Evolutionary conservation across 2,888 invertebrate genomes (phyloP).

Genomic region (Chymomyza caudatula): DNA sequence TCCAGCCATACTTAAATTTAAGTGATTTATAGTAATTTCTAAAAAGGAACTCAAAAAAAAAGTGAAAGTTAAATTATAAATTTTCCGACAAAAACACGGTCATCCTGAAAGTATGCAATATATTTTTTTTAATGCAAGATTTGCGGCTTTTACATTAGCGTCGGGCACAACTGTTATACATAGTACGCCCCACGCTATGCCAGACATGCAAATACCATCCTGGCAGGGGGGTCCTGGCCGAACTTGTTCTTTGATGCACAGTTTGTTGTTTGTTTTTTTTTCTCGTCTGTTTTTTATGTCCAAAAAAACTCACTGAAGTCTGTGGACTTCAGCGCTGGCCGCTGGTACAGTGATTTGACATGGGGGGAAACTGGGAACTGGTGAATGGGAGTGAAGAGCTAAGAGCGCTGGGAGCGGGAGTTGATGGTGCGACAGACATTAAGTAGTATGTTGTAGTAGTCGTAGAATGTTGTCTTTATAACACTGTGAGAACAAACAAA

Average conservation of each 20-base stretch:
- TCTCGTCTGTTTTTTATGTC: conserved; percentile 10
- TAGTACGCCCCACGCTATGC: not conserved
- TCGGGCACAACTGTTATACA: conserved; percentile 3
- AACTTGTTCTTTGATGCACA: conserved; percentile 63
- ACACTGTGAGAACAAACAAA: conserved; percentile 65
- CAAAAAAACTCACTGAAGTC: conserved; percentile 14
- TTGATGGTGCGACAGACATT: conserved; percentile 47
- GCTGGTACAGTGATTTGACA: not conserved
- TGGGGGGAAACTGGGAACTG: not conserved
- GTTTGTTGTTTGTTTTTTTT: conserved; percentile 5
- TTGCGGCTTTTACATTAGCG: conserved; percentile 46
- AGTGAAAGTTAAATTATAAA: conserved; percentile 34
- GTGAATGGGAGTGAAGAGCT: not conserved
- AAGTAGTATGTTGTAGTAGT: conserved; percentile 42
- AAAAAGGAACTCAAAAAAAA: conserved; percentile 36
- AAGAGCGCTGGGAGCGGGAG: not conserved
- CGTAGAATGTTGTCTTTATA: conserved; percentile 71
- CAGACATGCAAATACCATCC: not conserved
- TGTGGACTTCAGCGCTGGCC: not conserved
- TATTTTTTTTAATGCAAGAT: conserved; percentile 47
- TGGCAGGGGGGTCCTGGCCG: conserved; percentile 5
- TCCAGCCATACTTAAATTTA: not conserved
- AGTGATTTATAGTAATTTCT: conserved; percentile 56
- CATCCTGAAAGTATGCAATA: conserved; percentile 47
- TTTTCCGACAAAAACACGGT: conserved; percentile 32